Evolutionary conservation across 2,113 vertebrate species (phyloP).

Genomic region (Salvelinus alpinus): DNA sequence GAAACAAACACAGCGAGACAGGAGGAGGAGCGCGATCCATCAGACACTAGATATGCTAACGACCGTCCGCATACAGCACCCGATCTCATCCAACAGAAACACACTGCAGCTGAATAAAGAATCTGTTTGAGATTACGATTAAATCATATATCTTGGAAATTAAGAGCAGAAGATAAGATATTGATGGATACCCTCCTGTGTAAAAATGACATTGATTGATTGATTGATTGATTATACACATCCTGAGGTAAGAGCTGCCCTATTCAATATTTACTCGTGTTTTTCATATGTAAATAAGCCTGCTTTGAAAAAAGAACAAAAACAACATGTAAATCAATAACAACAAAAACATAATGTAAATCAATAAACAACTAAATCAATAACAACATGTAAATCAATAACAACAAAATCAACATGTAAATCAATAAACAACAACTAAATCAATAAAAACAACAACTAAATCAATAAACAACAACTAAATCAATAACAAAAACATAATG

Average conservation of each 20-base stretch:
- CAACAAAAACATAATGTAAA: neutral
- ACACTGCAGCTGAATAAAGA: too few species aligned
- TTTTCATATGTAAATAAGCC: neutral
- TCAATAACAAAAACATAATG: neutral
- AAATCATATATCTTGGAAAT: too few species aligned
- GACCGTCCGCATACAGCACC: too few species aligned
- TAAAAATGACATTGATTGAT: neutral
- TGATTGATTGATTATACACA: neutral
- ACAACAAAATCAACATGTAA: too few species aligned
- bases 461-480: too few species aligned
- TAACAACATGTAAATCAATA: too few species aligned
- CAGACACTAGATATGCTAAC: too few species aligned
- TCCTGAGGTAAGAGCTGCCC: neutral
- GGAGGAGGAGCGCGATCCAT: too few species aligned
- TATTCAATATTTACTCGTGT: neutral
- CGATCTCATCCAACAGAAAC: neutral
- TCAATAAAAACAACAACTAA: too few species aligned
- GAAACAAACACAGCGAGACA: too few species aligned
- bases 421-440: too few species aligned
- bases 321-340: conserved; percentile 15
- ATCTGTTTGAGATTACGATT: too few species aligned
- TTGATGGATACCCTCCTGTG: conserved; percentile 36
- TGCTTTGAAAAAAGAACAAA: neutral
- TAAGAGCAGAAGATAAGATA: conserved; percentile 1
- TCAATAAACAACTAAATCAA: conserved; percentile 6